phyloP scores from a whole-genome alignment of 2,113 vertebrate species.

The Eclectus roratus region DNA sequence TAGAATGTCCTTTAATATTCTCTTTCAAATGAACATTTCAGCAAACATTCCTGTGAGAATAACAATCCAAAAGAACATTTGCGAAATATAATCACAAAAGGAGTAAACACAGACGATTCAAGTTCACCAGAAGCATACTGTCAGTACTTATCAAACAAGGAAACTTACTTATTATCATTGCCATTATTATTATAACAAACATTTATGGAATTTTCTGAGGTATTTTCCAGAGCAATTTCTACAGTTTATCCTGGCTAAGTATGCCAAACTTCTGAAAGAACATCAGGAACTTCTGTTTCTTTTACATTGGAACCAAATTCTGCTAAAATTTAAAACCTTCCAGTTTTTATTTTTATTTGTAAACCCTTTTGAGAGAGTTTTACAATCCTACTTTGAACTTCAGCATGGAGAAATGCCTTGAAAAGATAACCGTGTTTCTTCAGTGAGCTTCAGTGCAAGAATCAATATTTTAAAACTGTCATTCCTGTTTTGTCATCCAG shows the following conservation, averaged over 20 bases:
- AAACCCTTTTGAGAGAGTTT: background rate
- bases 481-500: background rate
- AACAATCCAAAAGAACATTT: conserved; percentile 1
- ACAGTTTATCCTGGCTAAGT: background rate
- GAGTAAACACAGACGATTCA: background rate
- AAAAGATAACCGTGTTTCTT: background rate
- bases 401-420: background rate
- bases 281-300: background rate
- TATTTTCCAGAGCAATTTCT: background rate
- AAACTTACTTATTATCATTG: background rate
- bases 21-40: background rate
- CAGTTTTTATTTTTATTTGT: background rate
- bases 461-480: background rate
- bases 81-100: background rate
- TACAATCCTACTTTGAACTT: background rate
- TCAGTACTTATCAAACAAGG: background rate
- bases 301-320: background rate
- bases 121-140: background rate
- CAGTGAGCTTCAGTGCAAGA: background rate
- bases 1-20: background rate
- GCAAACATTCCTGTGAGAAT: background rate
- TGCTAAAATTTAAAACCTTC: background rate
- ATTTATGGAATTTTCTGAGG: background rate
- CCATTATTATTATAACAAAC: background rate
- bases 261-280: background rate